phyloP scores from a whole-genome alignment of 2,113 vertebrate species.

The Pygoscelis adeliae region DNA sequence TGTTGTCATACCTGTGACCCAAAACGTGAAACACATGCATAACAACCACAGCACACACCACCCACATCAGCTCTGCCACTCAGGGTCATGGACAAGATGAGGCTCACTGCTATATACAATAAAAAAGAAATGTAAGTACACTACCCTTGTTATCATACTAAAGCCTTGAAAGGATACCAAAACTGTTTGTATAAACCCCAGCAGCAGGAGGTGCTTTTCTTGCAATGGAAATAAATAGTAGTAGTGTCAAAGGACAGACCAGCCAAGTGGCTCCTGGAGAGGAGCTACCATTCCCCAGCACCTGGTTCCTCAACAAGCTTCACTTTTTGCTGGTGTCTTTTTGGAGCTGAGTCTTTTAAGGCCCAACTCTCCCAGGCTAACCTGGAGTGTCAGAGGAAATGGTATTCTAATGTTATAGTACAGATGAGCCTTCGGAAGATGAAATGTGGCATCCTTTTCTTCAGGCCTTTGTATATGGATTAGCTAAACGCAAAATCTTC shows the following conservation, averaged over 20 bases:
- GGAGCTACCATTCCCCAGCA: accelerated
- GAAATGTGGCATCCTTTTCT: background rate
- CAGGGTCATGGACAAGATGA: background rate
- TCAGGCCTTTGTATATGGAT: background rate
- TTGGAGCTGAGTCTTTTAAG: background rate
- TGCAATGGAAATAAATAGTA: background rate
- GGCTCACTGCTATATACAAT: background rate
- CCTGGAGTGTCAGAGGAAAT: background rate
- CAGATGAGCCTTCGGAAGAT: background rate
- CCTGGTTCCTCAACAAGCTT: background rate
- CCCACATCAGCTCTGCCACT: accelerated
- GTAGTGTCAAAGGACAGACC: background rate
- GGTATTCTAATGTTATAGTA: background rate
- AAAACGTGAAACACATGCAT: background rate
- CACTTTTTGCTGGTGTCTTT: background rate
- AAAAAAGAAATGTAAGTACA: background rate
- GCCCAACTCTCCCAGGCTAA: background rate
- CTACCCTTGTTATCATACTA: background rate
- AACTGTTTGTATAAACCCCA: background rate
- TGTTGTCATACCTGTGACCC: background rate
- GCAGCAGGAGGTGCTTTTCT: background rate
- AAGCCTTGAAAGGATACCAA: background rate
- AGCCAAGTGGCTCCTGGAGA: background rate
- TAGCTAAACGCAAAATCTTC: background rate
- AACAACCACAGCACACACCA: background rate